These are phyloP conservation scores for Aptenodytes patagonicus DNA, from an alignment of 2,113 vertebrate genomes.

Conservation along the genomic window DNA sequence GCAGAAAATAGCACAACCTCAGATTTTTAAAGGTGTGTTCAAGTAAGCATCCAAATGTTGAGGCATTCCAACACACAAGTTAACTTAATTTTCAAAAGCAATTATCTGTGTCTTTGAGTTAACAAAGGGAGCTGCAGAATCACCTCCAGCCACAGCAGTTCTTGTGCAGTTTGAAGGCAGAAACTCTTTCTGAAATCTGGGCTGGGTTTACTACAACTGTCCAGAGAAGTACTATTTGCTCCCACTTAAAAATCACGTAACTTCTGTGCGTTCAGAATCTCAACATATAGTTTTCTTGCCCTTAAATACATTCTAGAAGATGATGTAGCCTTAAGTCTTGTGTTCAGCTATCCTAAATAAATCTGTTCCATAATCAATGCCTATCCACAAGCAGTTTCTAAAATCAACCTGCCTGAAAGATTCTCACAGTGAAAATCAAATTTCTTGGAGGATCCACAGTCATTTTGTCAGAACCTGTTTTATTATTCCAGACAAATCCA, in stretches of 20 bases:
- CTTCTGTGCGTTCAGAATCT: background rate
- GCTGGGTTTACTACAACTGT: background rate
- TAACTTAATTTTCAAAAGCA: no score
- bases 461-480: background rate
- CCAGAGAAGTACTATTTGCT: background rate
- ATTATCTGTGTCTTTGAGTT: background rate
- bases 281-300: background rate
- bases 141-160: background rate
- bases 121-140: background rate
- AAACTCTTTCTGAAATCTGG: background rate
- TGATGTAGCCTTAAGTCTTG: background rate
- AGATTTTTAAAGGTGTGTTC: background rate
- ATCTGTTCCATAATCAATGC: background rate
- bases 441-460: background rate
- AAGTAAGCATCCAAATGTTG: background rate
- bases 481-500: background rate
- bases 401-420: background rate
- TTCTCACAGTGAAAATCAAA: background rate
- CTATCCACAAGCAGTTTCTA: background rate
- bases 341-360: background rate
- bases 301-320: background rate
- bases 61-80: background rate
- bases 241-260: background rate
- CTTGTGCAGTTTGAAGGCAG: background rate
- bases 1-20: background rate